Evolutionary conservation across 2,113 vertebrate genomes (phyloP).

Genomic region (Sorex fumeus): DNA sequence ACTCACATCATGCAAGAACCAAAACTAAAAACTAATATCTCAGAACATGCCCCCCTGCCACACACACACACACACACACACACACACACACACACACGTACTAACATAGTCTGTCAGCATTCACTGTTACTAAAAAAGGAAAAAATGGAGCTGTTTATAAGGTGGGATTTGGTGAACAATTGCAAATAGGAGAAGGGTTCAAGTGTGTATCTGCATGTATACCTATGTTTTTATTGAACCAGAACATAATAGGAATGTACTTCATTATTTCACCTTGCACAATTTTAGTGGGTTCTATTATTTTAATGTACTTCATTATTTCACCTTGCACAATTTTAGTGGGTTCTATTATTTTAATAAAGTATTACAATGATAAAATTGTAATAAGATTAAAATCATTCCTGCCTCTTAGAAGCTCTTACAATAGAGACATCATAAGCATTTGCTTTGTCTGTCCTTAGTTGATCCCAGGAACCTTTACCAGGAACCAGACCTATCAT

Average conservation of each 20-base stretch:
- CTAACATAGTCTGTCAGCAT: not conserved
- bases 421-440: not conserved
- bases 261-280: not conserved
- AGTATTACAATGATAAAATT: conserved; percentile 8
- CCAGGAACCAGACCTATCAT: not conserved
- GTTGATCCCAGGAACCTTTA: conserved; percentile 10
- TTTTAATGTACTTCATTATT: not conserved
- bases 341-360: not conserved
- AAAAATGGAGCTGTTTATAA: not conserved
- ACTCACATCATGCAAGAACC: too few species aligned
- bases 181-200: not conserved
- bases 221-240: not conserved
- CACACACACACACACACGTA: too few species aligned
- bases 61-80: too few species aligned
- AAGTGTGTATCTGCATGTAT: not conserved
- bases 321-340: conserved; percentile 22
- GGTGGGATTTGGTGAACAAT: not conserved
- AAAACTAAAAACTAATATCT: too few species aligned
- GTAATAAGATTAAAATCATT: too few species aligned
- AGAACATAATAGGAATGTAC: not conserved
- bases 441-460: not conserved
- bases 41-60: too few species aligned
- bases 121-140: not conserved
- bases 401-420: not conserved
- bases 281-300: conserved; percentile 7